Conservation (phyloP, 1,140 invertebrate genomes). For the Procambarus clarkii region DNA sequence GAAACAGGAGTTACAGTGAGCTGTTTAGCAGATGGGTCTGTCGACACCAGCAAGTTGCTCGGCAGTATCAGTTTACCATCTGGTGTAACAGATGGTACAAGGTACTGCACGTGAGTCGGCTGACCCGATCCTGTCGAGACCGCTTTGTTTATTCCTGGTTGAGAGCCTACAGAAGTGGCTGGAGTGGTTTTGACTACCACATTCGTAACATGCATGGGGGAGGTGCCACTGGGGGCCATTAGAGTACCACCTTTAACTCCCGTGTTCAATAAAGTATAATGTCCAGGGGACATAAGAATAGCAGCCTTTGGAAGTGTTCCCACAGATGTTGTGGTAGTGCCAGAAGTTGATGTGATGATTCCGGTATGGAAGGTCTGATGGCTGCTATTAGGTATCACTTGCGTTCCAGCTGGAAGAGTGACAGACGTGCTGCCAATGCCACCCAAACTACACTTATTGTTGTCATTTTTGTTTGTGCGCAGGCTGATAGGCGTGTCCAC, state of each 20-base stretch:
- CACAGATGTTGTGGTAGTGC: slow-evolving; percentile 34
- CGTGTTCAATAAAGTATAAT: slow-evolving; percentile 62
- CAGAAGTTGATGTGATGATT: slow-evolving; percentile 39
- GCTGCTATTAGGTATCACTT: slow-evolving; percentile 38
- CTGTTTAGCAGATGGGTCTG: slow-evolving; percentile 49
- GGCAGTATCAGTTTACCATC: slow-evolving; percentile 70
- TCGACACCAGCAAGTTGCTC: slow-evolving; percentile 56
- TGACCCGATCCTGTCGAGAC: slow-evolving; percentile 45
- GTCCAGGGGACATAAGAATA: slow-evolving; percentile 66
- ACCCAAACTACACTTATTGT: slow-evolving; percentile 1
- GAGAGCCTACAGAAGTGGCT: slow-evolving; percentile 34
- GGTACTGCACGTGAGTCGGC: slow-evolving; percentile 69
- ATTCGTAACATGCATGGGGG: slow-evolving; percentile 66
- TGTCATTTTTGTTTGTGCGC: slow-evolving; percentile 50
- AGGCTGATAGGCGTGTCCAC: slow-evolving; percentile 7
- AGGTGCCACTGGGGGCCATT: slow-evolving; percentile 49
- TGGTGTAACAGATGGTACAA: slow-evolving; percentile 68
- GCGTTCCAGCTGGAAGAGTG: slow-evolving; percentile 36
- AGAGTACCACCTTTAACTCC: slow-evolving; percentile 57
- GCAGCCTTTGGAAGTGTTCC: slow-evolving; percentile 57
- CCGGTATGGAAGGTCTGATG: slow-evolving; percentile 43
- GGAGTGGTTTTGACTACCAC: slow-evolving; percentile 66
- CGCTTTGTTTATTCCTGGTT: slow-evolving; percentile 44
- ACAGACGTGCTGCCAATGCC: slow-evolving; percentile 4
- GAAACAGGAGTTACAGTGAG: slow-evolving; percentile 60